Base-by-base conservation (phyloP, 2,113 vertebrate species). In the Colistium nudipinnis region DNA sequence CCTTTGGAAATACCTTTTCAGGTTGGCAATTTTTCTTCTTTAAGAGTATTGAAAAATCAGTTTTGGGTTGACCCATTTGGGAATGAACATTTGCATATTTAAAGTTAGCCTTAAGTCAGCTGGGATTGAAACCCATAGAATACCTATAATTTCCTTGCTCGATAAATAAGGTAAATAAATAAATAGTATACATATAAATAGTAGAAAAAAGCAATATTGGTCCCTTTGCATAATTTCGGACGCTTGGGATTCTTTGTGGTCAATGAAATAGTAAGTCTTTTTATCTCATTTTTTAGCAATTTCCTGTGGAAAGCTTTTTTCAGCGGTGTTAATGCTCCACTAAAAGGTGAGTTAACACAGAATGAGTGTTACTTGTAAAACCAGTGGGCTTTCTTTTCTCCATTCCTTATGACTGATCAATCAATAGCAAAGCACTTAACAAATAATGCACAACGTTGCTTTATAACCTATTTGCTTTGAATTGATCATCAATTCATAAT, bases 401-500 rank as follows among this genome's bases (percentile, higher is more conserved):
- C 27, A 27, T 62, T 55, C 41, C 16, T 16, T 43, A n/a, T 53
- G 47, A 71, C 36, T 47, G 30, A 70, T 51, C 52, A 44, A 81
- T 75, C 33, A 31, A 41, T 64, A 35, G 5, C 28, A 68, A 74
- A 64, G 39, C 57, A 67, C 59, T 63, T 43, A 64, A 33, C 27
- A 31, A 69, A 72, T 59, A 66, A 81, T 56, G 63, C 30, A 62
- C 35, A 36, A 33, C 24, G 30, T 31, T 36, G 39, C 28, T 62
- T 55, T 25, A 41, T 22, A 47, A 59, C n/a, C 24, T 24, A 49
- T 71, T 56, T 64, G n/a, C 48, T 70, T 53, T 16, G 44, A 19
- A 16, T 39, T 28, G 33, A 64, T 7, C 49, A 64, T 48, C 31
- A 59, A 71, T 78, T 71, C 17, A 64, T 9, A 55, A 70, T 64